Percentiles rank a stretch among this genome's conserved stretches.
phyloP scores from a whole-genome alignment of 2,797 vertebrate genomes.

The Falco peregrinus region DNA sequence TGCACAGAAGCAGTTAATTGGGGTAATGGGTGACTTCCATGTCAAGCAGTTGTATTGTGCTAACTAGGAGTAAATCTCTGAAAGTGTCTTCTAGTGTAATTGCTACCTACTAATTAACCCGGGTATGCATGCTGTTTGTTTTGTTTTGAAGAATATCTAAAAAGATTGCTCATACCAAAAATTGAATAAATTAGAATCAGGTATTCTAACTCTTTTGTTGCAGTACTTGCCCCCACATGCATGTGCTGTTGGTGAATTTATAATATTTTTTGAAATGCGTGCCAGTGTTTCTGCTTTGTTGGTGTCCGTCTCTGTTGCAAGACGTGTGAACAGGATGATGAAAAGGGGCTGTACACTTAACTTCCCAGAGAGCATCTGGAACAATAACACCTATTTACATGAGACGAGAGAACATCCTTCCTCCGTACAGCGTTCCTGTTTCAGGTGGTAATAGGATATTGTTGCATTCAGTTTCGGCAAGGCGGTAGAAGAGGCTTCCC shows the following conservation, averaged over 20 bases:
- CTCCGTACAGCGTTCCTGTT: neutral
- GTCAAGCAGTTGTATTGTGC: neutral
- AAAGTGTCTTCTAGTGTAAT: neutral
- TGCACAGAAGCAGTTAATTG: neutral
- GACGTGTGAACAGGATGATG: neutral
- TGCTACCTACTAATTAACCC: neutral
- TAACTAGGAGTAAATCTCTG: neutral
- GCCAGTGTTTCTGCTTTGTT: neutral
- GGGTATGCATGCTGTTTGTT: neutral
- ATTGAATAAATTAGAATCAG: neutral
- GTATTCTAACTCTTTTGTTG: neutral
- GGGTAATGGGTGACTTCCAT: neutral
- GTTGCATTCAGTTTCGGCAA: neutral
- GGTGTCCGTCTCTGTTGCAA: neutral
- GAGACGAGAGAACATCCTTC: neutral
- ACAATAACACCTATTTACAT: neutral
- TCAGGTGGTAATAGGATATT: neutral
- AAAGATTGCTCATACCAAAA: neutral
- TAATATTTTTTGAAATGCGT: neutral
- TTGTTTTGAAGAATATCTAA: neutral
- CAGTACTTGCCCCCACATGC: neutral
- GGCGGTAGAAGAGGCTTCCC: neutral
- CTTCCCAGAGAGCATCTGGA: neutral
- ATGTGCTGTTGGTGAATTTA: neutral
- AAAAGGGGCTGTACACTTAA: fast-evolving